Evolutionary conservation across 2,888 invertebrate species (phyloP).

Genomic region (Siphlonurus alternatus): DNA sequence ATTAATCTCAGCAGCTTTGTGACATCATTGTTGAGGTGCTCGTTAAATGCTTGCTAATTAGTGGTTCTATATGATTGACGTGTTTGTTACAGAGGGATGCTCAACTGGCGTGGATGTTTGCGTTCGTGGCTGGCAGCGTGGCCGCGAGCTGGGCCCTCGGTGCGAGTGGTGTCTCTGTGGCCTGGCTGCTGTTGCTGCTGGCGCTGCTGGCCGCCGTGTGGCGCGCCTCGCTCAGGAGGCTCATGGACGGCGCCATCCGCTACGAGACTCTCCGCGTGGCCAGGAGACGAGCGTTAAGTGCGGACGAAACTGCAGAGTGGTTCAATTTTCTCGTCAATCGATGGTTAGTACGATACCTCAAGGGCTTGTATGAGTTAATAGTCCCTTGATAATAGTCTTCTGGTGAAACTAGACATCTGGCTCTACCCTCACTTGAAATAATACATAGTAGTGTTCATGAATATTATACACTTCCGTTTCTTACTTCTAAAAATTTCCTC

Average conservation of each 20-base stretch:
- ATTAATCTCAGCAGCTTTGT: too few species aligned
- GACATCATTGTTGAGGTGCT: too few species aligned
- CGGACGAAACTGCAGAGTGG: slow-evolving; percentile 35
- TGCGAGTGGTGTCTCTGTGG: slow-evolving; percentile 23
- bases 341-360: slow-evolving; percentile 36
- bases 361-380: too few species aligned
- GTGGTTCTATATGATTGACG: too few species aligned
- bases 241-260: slow-evolving; percentile 22
- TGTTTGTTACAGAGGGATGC: background rate
- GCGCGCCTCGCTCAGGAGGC: slow-evolving; percentile 20
- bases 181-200: slow-evolving; percentile 25
- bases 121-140: slow-evolving; percentile 17
- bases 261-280: slow-evolving; percentile 26
- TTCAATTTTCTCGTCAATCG: slow-evolving; percentile 32
- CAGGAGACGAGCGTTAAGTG: slow-evolving; percentile 27
- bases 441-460: too few species aligned
- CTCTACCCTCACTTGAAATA: too few species aligned
- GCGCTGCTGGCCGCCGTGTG: slow-evolving; percentile 22
- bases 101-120: slow-evolving; percentile 19
- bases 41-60: too few species aligned
- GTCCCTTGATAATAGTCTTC: too few species aligned
- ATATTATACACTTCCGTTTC: too few species aligned
- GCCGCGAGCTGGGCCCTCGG: slow-evolving; percentile 23
- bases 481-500: too few species aligned
- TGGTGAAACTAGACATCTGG: too few species aligned